Evolutionary conservation across 2,797 vertebrate genomes (phyloP).

Genomic region (Eulemur coronatus): DNA sequence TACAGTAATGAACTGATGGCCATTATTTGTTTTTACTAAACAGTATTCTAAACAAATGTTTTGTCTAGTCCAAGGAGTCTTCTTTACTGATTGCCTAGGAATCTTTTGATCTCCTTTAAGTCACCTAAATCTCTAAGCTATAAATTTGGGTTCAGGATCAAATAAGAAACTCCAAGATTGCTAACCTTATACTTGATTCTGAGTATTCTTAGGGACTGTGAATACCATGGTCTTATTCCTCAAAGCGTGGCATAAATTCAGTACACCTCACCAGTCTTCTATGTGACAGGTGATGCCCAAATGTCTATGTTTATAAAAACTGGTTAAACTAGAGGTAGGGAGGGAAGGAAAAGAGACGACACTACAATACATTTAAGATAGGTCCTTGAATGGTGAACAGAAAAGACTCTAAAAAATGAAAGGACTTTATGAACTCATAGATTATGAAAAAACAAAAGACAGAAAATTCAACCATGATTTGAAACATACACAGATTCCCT

Average conservation of each 20-base stretch:
- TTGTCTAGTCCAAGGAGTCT: background rate
- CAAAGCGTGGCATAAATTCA: background rate
- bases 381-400: background rate
- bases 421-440: background rate
- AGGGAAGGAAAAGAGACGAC: too few relatives aligned
- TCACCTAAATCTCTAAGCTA: background rate
- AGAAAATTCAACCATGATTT: background rate
- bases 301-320: constrained; percentile 6
- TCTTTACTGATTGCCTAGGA: background rate
- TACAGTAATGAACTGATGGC: too few relatives aligned
- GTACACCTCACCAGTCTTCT: background rate
- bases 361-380: background rate
- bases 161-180: background rate
- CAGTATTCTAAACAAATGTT: background rate
- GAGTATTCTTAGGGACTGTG: background rate
- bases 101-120: background rate
- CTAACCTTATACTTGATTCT: background rate
- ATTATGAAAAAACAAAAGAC: background rate
- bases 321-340: background rate
- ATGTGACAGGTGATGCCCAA: background rate
- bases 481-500: background rate
- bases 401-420: constrained; percentile 2
- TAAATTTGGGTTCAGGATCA: background rate
- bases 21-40: background rate
- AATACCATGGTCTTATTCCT: background rate